A percentile compares a stretch with the other conserved stretches of the same genome.
phyloP scores from a whole-genome alignment of 1,140 invertebrate genomes.

The Aphaenogaster ashmeadi region DNA sequence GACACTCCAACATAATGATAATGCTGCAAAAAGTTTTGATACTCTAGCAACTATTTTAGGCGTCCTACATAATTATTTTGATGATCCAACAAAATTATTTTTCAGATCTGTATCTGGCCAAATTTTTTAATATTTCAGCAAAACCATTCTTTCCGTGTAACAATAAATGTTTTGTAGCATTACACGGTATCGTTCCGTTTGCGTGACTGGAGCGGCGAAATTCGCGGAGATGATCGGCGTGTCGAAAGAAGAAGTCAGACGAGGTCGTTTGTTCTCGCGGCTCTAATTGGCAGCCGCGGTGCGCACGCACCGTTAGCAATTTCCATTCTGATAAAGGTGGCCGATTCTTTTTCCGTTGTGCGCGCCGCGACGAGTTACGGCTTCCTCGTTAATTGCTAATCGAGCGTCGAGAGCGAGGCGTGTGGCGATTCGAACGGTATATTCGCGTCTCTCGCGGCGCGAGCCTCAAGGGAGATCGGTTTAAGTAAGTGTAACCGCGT shows the following conservation, averaged over 20 bases:
- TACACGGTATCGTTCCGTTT: neutral
- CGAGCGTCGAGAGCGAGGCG: slow-evolving; percentile 71
- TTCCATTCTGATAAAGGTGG: slow-evolving; percentile 85
- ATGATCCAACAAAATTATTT: too few species aligned
- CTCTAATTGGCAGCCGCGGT: slow-evolving; percentile 83
- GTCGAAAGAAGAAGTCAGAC: slow-evolving; percentile 79
- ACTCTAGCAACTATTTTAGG: too few species aligned
- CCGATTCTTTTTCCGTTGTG: slow-evolving; percentile 74
- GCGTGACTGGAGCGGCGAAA: slow-evolving; percentile 56
- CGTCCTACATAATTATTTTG: too few species aligned
- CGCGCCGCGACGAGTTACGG: slow-evolving; percentile 82
- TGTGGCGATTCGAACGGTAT: slow-evolving; percentile 68
- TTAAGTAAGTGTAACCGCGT: slow-evolving; percentile 69
- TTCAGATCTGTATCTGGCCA: too few species aligned
- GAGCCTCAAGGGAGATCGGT: slow-evolving; percentile 37
- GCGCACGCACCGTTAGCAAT: slow-evolving; percentile 83
- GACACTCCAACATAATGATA: too few species aligned
- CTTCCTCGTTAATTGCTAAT: slow-evolving; percentile 86
- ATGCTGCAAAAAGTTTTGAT: too few species aligned
- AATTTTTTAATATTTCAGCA: too few species aligned
- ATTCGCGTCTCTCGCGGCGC: slow-evolving; percentile 31
- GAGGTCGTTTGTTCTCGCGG: slow-evolving; percentile 84
- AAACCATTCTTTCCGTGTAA: too few species aligned
- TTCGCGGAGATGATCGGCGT: slow-evolving; percentile 57
- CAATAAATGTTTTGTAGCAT: neutral